These are phyloP conservation scores for Cerastis leucographa DNA, from an alignment of 2,888 invertebrate species.

Conservation along the genomic window DNA sequence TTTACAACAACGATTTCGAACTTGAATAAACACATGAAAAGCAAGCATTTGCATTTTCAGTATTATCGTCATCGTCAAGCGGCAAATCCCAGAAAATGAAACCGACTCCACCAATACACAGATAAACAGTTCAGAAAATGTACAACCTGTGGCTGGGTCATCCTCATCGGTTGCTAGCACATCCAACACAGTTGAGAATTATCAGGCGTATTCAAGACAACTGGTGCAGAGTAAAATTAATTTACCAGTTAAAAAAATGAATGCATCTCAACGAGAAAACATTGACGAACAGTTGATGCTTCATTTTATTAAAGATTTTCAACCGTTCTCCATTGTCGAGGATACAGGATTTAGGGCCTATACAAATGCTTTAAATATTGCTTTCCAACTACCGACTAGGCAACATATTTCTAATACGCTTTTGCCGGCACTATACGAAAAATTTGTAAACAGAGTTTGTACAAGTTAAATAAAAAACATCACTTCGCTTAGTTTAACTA, in stretches of 20 bases:
- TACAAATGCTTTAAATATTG: neutral
- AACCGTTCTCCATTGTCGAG: conserved; percentile 28
- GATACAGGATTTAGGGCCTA: conserved; percentile 21
- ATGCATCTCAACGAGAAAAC: conserved; percentile 21
- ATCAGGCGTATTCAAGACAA: conserved; percentile 6
- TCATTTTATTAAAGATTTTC: conserved; percentile 30
- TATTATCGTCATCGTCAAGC: conserved; percentile 11
- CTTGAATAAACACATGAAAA: neutral
- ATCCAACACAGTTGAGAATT: conserved; percentile 8
- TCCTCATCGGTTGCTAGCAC: conserved; percentile 2
- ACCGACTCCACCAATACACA: conserved; percentile 8
- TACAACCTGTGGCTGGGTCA: neutral
- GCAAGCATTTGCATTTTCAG: conserved; percentile 3
- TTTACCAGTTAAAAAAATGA: conserved; percentile 12
- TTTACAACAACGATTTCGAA: conserved; percentile 6
- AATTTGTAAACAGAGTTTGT: neutral
- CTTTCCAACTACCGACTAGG: neutral
- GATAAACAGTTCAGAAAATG: neutral
- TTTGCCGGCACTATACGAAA: conserved; percentile 6
- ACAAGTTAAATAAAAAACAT: conserved; percentile 31
- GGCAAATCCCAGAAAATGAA: conserved; percentile 4
- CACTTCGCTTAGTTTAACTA: conserved; percentile 25
- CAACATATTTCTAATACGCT: conserved; percentile 6
- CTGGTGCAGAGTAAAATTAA: conserved; percentile 20
- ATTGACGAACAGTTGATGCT: conserved; percentile 20